These are phyloP conservation scores for Philereme vetulata DNA, from an alignment of 2,888 invertebrate genomes.

Conservation along the genomic window DNA sequence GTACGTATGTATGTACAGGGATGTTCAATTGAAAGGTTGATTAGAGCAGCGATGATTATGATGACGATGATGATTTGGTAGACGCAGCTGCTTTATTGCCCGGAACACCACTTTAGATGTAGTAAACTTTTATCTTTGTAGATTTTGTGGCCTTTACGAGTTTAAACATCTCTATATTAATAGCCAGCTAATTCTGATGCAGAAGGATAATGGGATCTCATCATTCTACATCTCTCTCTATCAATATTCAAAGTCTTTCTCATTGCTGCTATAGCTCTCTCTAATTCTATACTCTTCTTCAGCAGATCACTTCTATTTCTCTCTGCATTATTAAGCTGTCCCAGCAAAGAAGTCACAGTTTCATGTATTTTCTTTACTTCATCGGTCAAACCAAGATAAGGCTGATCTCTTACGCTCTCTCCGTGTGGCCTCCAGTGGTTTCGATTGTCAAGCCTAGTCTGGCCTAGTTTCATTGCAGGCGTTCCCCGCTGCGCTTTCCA, in stretches of 20 bases:
- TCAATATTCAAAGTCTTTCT: conserved; percentile 88
- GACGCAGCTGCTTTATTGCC: no score
- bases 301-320: conserved; percentile 77
- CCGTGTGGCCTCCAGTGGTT: conserved; percentile 89
- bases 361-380: conserved; percentile 89
- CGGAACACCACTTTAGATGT: no score
- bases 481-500: no score
- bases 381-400: conserved; percentile 90
- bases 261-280: conserved; percentile 88
- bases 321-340: conserved; percentile 87
- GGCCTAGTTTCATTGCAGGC: conserved; percentile 94
- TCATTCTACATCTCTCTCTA: conserved; percentile 85
- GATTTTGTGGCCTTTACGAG: no score
- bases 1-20: background rate
- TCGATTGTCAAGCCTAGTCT: conserved; percentile 92
- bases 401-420: conserved; percentile 92
- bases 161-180: conserved; percentile 34
- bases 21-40: conserved; percentile 1
- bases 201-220: conserved; percentile 88
- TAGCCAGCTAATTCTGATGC: conserved; percentile 86
- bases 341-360: conserved; percentile 86
- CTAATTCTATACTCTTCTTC: conserved; percentile 84
- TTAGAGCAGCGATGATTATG: background rate
- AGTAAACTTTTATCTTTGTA: no score
- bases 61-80: background rate